phyloP scores from a whole-genome alignment of 2,113 vertebrate species.

The Atractosteus spatula region DNA sequence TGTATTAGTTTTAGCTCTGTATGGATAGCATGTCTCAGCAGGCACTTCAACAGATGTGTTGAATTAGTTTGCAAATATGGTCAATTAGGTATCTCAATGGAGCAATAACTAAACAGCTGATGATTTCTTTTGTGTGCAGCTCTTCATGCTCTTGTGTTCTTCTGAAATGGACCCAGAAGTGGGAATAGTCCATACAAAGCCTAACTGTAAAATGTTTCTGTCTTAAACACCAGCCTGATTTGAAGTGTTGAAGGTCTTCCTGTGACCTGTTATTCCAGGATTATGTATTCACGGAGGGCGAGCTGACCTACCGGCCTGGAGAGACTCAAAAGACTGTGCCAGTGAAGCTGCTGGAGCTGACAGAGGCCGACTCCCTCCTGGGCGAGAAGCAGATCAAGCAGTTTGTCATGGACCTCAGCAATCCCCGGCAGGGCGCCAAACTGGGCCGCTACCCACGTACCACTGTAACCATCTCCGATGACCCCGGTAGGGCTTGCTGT shows the following conservation, averaged over 20 bases:
- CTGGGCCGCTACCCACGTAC: conserved; percentile 81
- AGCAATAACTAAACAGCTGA: too few species aligned
- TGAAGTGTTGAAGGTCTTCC: background rate
- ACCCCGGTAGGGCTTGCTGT: conserved; percentile 53
- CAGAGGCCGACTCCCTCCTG: conserved; percentile 77
- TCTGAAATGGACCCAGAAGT: background rate
- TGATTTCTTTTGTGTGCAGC: too few species aligned
- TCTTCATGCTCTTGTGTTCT: background rate
- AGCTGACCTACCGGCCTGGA: conserved; percentile 75
- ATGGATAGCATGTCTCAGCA: too few species aligned
- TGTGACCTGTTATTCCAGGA: conserved; percentile 65
- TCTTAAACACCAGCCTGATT: too few species aligned
- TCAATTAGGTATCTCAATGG: too few species aligned
- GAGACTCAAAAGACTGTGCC: conserved; percentile 84
- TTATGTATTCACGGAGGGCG: conserved; percentile 78
- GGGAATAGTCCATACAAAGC: background rate
- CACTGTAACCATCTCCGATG: conserved; percentile 80
- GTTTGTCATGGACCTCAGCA: conserved; percentile 85
- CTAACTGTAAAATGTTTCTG: too few species aligned
- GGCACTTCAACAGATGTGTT: too few species aligned
- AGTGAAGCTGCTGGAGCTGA: conserved; percentile 81
- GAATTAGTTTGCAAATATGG: too few species aligned
- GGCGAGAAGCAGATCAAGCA: conserved; percentile 76
- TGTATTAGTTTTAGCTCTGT: too few species aligned
- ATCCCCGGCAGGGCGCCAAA: conserved; percentile 83